Percentiles rank a stretch among this genome's conserved stretches.
These are phyloP conservation scores for Arenicola marina DNA, from an alignment of 2,888 invertebrate genomes.

Conservation along the genomic window DNA sequence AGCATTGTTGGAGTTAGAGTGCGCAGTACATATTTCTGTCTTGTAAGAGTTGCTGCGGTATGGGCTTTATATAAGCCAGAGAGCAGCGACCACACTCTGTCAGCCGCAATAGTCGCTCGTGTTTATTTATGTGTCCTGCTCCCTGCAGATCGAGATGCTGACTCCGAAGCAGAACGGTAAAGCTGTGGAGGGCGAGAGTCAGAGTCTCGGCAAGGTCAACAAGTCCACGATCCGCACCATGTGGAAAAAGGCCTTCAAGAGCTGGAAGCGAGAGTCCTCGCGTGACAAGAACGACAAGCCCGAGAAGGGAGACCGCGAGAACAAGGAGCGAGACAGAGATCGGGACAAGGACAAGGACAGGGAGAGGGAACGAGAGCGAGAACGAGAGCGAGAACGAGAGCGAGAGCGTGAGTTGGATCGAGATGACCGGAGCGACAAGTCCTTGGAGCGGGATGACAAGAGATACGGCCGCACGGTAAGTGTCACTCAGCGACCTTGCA, in stretches of 20 bases:
- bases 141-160: conserved; percentile 52
- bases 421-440: not conserved
- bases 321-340: too few relatives aligned
- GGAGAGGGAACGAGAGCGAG: too few relatives aligned
- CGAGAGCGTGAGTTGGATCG: not conserved
- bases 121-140: not conserved
- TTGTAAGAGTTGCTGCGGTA: too few relatives aligned
- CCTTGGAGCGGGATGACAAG: not conserved
- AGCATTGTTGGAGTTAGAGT: too few relatives aligned
- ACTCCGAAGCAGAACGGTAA: conserved; percentile 62
- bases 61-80: too few relatives aligned
- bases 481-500: not conserved
- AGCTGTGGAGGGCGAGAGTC: conserved; percentile 72
- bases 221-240: conserved; percentile 80
- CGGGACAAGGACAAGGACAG: too few relatives aligned
- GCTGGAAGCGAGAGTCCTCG: conserved; percentile 66
- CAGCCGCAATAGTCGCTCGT: too few relatives aligned
- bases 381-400: too few relatives aligned
- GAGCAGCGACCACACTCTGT: too few relatives aligned
- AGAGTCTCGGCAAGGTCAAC: not conserved
- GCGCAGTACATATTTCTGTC: too few relatives aligned
- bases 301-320: not conserved
- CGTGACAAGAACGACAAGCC: not conserved
- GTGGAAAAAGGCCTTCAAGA: conserved; percentile 96
- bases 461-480: not conserved